A percentile compares a stretch with the other conserved stretches of the same genome.
phyloP scores from a whole-genome alignment of 2,797 vertebrate species.

The Avahi laniger region DNA sequence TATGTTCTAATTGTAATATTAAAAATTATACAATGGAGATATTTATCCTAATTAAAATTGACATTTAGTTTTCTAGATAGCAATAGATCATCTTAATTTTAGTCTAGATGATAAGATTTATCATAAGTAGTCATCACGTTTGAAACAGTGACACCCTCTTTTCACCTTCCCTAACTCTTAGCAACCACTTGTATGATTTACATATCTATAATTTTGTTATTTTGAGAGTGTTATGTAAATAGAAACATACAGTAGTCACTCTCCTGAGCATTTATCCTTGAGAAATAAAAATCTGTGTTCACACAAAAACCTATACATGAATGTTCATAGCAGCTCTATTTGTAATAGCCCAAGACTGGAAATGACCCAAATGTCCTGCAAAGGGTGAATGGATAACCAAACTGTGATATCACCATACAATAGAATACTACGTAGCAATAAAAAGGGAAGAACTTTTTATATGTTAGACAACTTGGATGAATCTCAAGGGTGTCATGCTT shows the following conservation, averaged over 20 bases:
- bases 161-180: background rate
- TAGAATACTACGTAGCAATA: background rate
- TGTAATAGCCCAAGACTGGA: background rate
- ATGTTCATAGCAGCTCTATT: slow-evolving; percentile 5
- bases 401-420: background rate
- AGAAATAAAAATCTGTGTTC: slow-evolving; percentile 9
- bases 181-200: background rate
- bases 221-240: slow-evolving; percentile 1
- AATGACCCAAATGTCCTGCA: background rate
- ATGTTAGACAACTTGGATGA: slow-evolving; percentile 5
- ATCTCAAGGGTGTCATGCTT: slow-evolving; percentile 18
- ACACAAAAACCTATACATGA: background rate
- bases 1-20: slow-evolving; percentile 36
- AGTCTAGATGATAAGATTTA: background rate
- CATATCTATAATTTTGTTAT: background rate
- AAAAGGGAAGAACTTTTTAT: background rate
- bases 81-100: background rate
- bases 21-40: background rate
- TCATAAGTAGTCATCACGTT: background rate
- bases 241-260: background rate
- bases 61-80: background rate
- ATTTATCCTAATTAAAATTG: slow-evolving; percentile 18
- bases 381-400: slow-evolving; percentile 19
- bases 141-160: background rate
- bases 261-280: background rate